Evolutionary conservation across 2,113 vertebrate genomes (phyloP).

Genomic region (Sinosuthora webbiana): DNA sequence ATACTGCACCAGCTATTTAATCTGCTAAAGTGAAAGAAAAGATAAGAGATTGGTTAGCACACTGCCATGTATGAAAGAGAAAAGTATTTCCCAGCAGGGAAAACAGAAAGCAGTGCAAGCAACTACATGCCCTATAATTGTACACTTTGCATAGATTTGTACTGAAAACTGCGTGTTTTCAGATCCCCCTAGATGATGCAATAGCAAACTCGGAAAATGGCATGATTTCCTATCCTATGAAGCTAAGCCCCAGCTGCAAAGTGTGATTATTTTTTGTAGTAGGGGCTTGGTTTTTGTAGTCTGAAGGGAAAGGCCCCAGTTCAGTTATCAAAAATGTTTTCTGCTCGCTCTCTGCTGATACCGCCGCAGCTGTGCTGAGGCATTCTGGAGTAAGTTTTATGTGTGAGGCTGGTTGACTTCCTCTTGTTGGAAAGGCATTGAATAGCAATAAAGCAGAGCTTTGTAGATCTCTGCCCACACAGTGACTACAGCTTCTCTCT

Average conservation of each 20-base stretch:
- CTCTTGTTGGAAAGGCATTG: not conserved
- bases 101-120: not conserved
- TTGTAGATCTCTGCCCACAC: constrained; percentile 34
- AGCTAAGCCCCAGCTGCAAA: not conserved
- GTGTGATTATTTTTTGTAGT: not conserved
- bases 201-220: not conserved
- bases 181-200: not conserved
- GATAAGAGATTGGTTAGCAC: not conserved
- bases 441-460: constrained; percentile 46
- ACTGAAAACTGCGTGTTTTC: not conserved
- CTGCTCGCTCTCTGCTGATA: not conserved
- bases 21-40: not conserved
- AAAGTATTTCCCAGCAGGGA: not conserved
- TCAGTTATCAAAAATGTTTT: not conserved
- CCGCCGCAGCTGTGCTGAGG: not conserved
- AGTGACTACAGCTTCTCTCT: not conserved
- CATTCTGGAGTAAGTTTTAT: not conserved
- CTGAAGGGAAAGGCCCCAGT: not conserved
- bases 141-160: not conserved
- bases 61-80: not conserved
- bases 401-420: constrained; percentile 8
- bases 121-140: not conserved
- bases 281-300: not conserved
- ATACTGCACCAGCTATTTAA: not conserved
- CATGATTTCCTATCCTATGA: not conserved